These are phyloP conservation scores for Andricus curvator DNA, from an alignment of 2,888 invertebrate species.

Conservation along the genomic window DNA sequence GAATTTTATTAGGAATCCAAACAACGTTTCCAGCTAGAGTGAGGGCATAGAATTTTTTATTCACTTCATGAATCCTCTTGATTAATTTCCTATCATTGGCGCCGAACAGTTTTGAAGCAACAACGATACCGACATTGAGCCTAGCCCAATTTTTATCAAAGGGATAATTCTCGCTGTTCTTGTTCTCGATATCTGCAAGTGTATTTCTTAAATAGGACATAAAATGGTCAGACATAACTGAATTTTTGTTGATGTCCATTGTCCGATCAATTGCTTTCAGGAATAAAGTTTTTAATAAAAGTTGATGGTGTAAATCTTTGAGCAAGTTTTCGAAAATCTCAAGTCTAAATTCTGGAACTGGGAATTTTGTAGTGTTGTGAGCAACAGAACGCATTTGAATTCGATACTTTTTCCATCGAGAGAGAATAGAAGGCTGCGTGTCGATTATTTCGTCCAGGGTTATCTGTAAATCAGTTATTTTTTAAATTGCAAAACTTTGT, in stretches of 20 bases:
- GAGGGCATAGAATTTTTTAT: slow-evolving; percentile 89
- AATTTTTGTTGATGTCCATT: slow-evolving; percentile 79
- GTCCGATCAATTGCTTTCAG: slow-evolving; percentile 77
- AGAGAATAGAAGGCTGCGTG: slow-evolving; percentile 80
- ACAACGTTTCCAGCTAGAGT: slow-evolving; percentile 88
- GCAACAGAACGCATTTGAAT: slow-evolving; percentile 86
- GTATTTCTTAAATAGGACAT: slow-evolving; percentile 83
- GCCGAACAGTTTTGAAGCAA: slow-evolving; percentile 87
- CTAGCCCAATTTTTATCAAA: slow-evolving; percentile 82
- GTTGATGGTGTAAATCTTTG: slow-evolving; percentile 83
- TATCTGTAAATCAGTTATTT: slow-evolving; percentile 62
- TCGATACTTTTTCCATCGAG: slow-evolving; percentile 89
- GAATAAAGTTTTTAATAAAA: slow-evolving; percentile 81
- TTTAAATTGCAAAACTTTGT: too few species aligned
- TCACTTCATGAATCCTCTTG: slow-evolving; percentile 86
- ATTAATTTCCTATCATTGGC: slow-evolving; percentile 88
- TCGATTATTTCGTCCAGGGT: slow-evolving; percentile 85
- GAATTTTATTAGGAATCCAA: slow-evolving; percentile 93
- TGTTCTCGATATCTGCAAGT: slow-evolving; percentile 82
- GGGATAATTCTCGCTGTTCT: slow-evolving; percentile 80
- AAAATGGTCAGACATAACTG: slow-evolving; percentile 83
- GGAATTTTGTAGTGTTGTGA: slow-evolving; percentile 83
- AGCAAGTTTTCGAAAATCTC: slow-evolving; percentile 86
- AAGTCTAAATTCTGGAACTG: slow-evolving; percentile 82
- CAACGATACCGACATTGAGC: slow-evolving; percentile 84